Percentiles rank a stretch among this genome's conserved stretches.
Conservation (phyloP, 92 coral and sea anemone genomes). For the Epizoanthus illoricatus region DNA sequence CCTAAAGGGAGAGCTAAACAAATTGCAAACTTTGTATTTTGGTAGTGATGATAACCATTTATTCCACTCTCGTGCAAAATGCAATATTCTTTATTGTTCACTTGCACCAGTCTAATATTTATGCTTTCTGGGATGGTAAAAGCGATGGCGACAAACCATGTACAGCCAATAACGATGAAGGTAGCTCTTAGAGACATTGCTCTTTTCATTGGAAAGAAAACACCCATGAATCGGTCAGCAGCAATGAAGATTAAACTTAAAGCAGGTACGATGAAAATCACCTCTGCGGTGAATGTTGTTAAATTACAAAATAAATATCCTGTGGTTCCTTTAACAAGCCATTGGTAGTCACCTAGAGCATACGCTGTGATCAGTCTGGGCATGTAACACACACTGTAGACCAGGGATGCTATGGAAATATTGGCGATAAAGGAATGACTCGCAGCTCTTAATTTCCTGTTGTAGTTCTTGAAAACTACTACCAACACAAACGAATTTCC, state of each 20-base stretch:
- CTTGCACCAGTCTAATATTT: neutral
- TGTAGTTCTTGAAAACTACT: neutral
- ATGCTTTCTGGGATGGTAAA: conserved; percentile 15
- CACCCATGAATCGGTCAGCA: conserved; percentile 6
- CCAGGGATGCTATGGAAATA: conserved; percentile 20
- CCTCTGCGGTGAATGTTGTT: conserved; percentile 16
- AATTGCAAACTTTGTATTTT: conserved; percentile 1
- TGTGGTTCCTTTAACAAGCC: conserved; percentile 2
- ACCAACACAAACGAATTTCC: conserved; percentile 14
- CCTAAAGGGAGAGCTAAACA: conserved; percentile 10
- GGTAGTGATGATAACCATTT: neutral
- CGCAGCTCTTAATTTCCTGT: conserved; percentile 2
- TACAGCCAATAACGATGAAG: neutral
- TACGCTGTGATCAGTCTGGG: conserved; percentile 9
- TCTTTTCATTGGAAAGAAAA: conserved; percentile 23
- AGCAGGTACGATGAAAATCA: conserved; percentile 9
- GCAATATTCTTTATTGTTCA: conserved; percentile 6
- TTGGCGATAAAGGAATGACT: conserved; percentile 11
- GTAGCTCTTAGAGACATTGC: neutral
- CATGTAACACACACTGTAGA: conserved; percentile 19
- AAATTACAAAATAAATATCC: conserved; percentile 7
- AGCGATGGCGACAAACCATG: neutral
- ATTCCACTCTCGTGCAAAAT: neutral
- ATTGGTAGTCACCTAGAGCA: neutral
- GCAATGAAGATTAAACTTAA: conserved; percentile 17